Evolutionary conservation across 2,888 invertebrate species (phyloP).

Genomic region (Elmis aenea): DNA sequence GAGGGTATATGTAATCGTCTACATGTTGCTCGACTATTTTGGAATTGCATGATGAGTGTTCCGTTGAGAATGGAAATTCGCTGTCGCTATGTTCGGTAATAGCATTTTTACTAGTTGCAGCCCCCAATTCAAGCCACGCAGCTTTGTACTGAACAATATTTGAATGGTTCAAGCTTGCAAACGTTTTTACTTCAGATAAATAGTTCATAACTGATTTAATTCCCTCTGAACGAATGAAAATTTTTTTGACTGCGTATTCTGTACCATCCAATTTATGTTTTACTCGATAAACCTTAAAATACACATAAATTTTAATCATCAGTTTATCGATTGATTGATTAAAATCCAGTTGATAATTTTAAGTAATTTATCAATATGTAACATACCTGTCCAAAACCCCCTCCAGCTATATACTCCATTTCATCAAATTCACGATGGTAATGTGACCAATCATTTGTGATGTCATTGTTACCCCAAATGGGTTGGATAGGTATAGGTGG

Average conservation of each 20-base stretch:
- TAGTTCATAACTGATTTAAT: conserved; percentile 61
- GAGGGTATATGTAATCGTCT: conserved; percentile 22
- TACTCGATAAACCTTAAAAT: conserved; percentile 55
- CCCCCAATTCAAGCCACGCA: conserved; percentile 72
- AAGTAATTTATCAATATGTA: not conserved
- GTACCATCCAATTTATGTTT: conserved; percentile 69
- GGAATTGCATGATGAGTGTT: conserved; percentile 4
- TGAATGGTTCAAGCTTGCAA: conserved; percentile 71
- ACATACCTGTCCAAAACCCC: conserved; percentile 69
- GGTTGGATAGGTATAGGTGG: conserved; percentile 49
- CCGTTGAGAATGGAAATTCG: conserved; percentile 5
- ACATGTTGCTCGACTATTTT: conserved; percentile 8
- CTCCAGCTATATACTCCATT: conserved; percentile 62
- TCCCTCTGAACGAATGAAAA: conserved; percentile 59
- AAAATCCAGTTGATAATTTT: not conserved
- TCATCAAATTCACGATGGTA: conserved; percentile 69
- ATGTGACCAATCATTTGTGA: conserved; percentile 56
- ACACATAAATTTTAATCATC: too few relatives aligned
- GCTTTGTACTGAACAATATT: conserved; percentile 80
- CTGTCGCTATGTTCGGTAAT: conserved; percentile 11
- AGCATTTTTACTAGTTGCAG: conserved; percentile 21
- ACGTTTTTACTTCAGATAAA: conserved; percentile 73
- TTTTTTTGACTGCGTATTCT: conserved; percentile 78
- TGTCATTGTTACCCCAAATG: conserved; percentile 52
- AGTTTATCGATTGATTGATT: too few relatives aligned